phyloP scores from a whole-genome alignment of 2,888 invertebrate genomes.

The Ametastegia equiseti region DNA sequence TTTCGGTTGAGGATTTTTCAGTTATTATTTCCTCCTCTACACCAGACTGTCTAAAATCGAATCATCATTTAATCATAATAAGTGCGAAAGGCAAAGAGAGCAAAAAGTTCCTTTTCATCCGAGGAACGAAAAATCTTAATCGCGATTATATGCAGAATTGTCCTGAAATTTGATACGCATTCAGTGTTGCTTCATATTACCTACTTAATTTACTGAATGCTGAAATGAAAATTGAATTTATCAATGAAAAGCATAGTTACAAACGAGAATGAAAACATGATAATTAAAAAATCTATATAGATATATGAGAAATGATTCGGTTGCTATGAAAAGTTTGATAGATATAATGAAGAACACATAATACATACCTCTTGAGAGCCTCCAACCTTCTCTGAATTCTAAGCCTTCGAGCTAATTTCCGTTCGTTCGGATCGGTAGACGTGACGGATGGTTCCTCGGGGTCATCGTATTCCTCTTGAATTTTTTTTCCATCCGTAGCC shows the following conservation, averaged over 20 bases:
- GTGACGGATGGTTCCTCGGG: slow-evolving; percentile 80
- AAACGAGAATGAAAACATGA: no score
- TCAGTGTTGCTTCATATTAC: neutral
- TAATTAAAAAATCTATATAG: slow-evolving; percentile 7
- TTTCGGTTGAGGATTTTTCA: slow-evolving; percentile 80
- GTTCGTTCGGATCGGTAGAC: slow-evolving; percentile 82
- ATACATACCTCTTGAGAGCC: slow-evolving; percentile 77
- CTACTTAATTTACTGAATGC: neutral
- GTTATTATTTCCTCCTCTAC: slow-evolving; percentile 70
- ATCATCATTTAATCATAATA: neutral
- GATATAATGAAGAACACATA: neutral
- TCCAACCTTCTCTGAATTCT: slow-evolving; percentile 83
- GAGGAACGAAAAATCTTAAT: no score
- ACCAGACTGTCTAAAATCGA: slow-evolving; percentile 58
- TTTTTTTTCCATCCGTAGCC: slow-evolving; percentile 49
- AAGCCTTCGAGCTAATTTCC: slow-evolving; percentile 84
- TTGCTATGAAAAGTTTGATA: slow-evolving; percentile 30
- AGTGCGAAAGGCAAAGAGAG: neutral
- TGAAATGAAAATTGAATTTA: neutral
- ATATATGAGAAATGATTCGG: slow-evolving; percentile 13
- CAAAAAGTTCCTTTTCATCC: no score
- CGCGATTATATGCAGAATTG: no score
- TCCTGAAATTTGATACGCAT: neutral
- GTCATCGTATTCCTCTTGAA: slow-evolving; percentile 69
- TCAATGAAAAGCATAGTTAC: neutral